Base-by-base conservation (phyloP, 2,797 vertebrate genomes). In the Sebastes ruberrimus region DNA sequence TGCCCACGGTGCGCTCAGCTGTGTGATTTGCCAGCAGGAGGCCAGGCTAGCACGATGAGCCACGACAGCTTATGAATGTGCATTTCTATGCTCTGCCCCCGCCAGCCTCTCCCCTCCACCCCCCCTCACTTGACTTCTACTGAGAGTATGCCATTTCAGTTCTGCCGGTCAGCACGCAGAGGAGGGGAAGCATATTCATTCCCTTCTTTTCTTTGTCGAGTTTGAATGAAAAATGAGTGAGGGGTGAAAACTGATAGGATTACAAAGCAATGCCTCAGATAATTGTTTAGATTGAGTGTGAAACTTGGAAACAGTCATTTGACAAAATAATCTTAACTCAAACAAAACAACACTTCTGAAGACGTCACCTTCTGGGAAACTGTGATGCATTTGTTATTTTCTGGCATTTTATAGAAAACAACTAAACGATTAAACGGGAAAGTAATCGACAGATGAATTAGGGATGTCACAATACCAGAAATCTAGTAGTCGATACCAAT, bases 11-110 rank as follows among this genome's bases (percentile, higher is more conserved):
- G 71, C 53, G 10, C 65, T 89, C 76, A 70, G 59, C 67, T 82
- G 71, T 89, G 82, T 73, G 86, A 84, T 87, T 72, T 65, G 69
- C 71, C 76, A 57, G 76, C 75, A 56, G 76, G 69, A 79, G 68
- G 57, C 61, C 73, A 20, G 30, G 30, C 46, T 32, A 35, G 61
- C 55, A 64, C 30, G 59, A 81, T 80, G 77, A 85, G 56, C 32
- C 33, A 6, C 9, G 75, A 83, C 87, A 73, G 73, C 72, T 80
- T 74, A 57, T 78, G 78, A 82, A 86, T 84, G 80, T 86, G 75
- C 85, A 74, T 83, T 82, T 72, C 61, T 73, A 28, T 0, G 10
- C 59, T 53, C 5, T 20, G 28, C 23, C 42, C 42, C 73, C 55
- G 73, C 52, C 27, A 32, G n/a, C 76, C 46, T 49, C 16, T 49